Evolutionary conservation across 2,113 vertebrate species (phyloP).

Genomic region (Mus spicilegus): DNA sequence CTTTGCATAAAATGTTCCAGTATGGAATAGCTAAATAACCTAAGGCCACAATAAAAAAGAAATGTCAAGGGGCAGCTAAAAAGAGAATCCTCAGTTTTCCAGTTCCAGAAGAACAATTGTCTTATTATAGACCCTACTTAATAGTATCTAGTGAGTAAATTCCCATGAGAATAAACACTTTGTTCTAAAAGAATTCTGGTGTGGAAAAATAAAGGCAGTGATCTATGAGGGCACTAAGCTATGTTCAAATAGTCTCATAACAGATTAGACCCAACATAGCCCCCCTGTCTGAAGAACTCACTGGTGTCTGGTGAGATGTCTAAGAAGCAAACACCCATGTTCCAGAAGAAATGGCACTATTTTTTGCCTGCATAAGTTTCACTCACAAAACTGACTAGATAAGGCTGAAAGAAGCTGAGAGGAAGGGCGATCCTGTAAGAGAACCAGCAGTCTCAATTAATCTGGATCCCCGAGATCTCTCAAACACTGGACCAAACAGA

Average conservation of each 20-base stretch:
- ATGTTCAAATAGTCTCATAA: neutral
- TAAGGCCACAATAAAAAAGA: constrained; percentile 65
- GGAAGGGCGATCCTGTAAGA: too few relatives aligned
- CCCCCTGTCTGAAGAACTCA: neutral
- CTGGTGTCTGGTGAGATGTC: neutral
- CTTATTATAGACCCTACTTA: constrained; percentile 70
- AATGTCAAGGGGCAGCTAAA: constrained; percentile 36
- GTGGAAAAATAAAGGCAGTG: constrained; percentile 40
- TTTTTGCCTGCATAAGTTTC: neutral
- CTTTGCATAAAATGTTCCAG: constrained; percentile 75
- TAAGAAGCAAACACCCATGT: neutral
- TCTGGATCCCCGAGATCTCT: too few relatives aligned
- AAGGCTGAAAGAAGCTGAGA: too few relatives aligned
- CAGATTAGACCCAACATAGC: neutral
- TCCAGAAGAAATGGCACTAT: neutral
- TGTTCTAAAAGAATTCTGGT: constrained; percentile 55
- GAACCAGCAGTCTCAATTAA: too few relatives aligned
- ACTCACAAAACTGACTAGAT: neutral
- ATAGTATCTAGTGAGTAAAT: constrained; percentile 75
- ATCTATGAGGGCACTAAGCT: constrained; percentile 9
- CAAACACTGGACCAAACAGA: too few relatives aligned
- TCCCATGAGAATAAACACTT: constrained; percentile 71
- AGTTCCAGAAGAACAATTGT: constrained; percentile 58
- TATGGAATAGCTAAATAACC: constrained; percentile 65
- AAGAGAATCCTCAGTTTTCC: constrained; percentile 62